Base-by-base conservation (phyloP, 1,140 invertebrate species). In the Tetramorium alpestre region DNA sequence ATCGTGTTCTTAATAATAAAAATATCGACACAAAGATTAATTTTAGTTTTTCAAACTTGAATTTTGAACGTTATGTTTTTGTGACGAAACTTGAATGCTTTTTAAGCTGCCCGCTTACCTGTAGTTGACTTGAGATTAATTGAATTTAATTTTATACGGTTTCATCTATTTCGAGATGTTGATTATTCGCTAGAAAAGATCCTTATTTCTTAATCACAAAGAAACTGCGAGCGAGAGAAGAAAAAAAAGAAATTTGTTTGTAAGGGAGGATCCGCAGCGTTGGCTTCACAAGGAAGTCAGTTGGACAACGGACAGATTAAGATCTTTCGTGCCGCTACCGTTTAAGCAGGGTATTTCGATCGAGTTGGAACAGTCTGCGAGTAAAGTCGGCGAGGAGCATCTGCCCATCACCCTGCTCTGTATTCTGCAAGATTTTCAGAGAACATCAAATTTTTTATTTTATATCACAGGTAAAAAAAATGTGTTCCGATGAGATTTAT, bases 331-430 rank as follows among this genome's bases (percentile, higher is more conserved):
- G 5, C 92, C 95, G 25, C 86, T 96, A 51, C 94, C 95, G 16
- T 96, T 94, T 70, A 95, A 95, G 65, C 95, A 96, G 89, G 95
- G 95, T 0, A 73, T 95, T 70, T 33, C 94, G 8, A 88, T 96
- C 0, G 94, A 96, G 77, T 85, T 96, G 8, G 89, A 95, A 80
- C 88, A 95, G 18, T 91, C 93, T 13, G 92, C 33, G 33, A 33
- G 76, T 7, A 94, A 92, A 92, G 18, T 73, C 7, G 88, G 81
- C 33, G 93, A 94, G 18, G 91, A 91, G 13, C 28, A 87, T n/a
- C 88, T 88, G 0, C 89, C 85, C 69, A 90, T 90, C 64, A 89
- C 88, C 22, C 44, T 95, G 69, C 56, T 95, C n/a, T 95, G 95
- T 60, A 92, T 95, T 76, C 80, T 95, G 16, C 95, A 95, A 93